Evolutionary conservation across 2,888 invertebrate species (phyloP), one percentile per base, ranked within the genome.

Genomic region (Hypselothyrea guttata): DNA sequence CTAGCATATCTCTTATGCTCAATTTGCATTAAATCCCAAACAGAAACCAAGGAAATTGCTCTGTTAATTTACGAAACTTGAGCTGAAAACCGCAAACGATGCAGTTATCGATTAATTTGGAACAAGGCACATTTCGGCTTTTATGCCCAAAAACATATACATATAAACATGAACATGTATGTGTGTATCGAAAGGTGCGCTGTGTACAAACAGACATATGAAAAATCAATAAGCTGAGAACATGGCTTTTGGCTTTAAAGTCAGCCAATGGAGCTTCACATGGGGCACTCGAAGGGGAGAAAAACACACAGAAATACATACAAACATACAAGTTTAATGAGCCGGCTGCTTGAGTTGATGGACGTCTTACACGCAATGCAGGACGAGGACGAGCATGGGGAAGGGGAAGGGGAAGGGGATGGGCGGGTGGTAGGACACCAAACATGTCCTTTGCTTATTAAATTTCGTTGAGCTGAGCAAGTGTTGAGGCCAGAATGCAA

Each of bases 391-490:
- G n/a, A n/a, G n/a, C n/a, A n/a, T n/a, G n/a, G n/a, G n/a, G n/a
- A n/a, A n/a, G n/a, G n/a, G n/a, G n/a, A n/a, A n/a, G 13, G 34
- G 28, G 11, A 15, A n/a, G 7, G 33, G 47, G 7, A 34, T 7
- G 44, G 13, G 18, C n/a, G 28, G 33, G 30, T 30, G 35, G 33
- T 56, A 69, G 60, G 71, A 71, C 73, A 75, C 78, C 72, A 58
- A 72, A 77, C 81, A 81, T 77, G 78, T 84, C 84, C 78, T 78
- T 67, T 75, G 78, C 84, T 84, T 84, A 84, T 81, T 81, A 81
- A 81, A 81, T 84, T 81, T 81, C 73, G 68, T 76, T 54, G 75
- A n/a, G n/a, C n/a, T n/a, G n/a, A 73, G 78, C 75, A 83, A 79
- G 79, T 83, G 79, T 76, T 66, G 53, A 75, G 70, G 68, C 68